phyloP scores from a whole-genome alignment of 2,113 vertebrate species.

The Otus sunia region DNA sequence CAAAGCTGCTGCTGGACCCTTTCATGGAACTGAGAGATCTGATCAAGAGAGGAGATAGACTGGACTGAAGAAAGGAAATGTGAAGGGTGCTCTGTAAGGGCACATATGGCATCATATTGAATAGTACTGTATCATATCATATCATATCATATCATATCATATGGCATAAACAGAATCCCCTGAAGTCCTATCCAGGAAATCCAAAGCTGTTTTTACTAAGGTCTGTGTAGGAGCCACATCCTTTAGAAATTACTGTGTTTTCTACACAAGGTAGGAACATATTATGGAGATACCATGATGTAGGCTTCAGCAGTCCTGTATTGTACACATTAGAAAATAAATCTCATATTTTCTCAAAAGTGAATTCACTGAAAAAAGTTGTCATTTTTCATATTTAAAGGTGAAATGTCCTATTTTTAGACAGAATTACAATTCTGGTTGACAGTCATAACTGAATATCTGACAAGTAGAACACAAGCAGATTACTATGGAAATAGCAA shows the following conservation, averaged over 20 bases:
- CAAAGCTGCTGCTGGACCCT: neutral
- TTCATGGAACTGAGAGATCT: neutral
- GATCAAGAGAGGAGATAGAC: neutral
- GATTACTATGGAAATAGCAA: neutral
- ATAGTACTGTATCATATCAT: neutral
- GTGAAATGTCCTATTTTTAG: neutral
- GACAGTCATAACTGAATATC: neutral
- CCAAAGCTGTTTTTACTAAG: neutral
- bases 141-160: neutral
- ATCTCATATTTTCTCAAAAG: neutral
- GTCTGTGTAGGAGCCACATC: neutral
- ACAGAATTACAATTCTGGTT: neutral
- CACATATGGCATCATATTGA: rapidly evolving
- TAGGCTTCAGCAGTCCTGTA: neutral
- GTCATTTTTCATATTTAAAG: neutral
- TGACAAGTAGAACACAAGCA: neutral
- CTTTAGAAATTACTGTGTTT: neutral
- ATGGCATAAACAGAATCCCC: neutral
- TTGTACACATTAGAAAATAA: neutral
- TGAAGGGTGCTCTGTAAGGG: neutral
- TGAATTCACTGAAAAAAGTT: neutral
- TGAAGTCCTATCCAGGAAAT: neutral
- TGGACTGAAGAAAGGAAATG: neutral
- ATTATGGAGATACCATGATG: neutral
- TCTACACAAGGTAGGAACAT: neutral